Conservation (phyloP, 1,140 invertebrate species). For the Globodera ellingtonae region DNA sequence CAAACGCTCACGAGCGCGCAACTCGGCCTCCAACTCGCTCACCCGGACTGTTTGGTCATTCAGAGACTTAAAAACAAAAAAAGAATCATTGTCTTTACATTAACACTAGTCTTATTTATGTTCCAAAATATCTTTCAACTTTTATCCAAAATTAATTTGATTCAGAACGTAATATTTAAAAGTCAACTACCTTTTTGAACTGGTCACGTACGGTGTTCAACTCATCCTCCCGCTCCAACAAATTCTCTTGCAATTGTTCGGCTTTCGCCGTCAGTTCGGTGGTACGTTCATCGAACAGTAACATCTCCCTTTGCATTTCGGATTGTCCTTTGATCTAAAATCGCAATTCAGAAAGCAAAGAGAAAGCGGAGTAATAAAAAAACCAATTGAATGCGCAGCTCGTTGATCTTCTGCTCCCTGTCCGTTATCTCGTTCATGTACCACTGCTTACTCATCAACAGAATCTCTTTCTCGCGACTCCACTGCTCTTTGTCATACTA, state of each 20-base stretch:
- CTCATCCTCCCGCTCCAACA: constrained; percentile 10
- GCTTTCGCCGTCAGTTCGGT: constrained; percentile 13
- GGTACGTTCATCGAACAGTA: neutral
- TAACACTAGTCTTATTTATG: too few relatives aligned
- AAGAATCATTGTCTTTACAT: neutral
- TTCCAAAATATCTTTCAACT: too few relatives aligned
- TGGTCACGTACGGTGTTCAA: neutral
- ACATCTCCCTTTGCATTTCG: constrained; percentile 11
- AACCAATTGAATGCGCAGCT: constrained; percentile 22
- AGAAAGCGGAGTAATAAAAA: neutral
- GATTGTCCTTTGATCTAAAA: constrained; percentile 13
- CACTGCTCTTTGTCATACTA: constrained; percentile 42
- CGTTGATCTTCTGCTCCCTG: constrained; percentile 35
- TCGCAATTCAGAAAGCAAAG: neutral
- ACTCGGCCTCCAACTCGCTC: constrained; percentile 41
- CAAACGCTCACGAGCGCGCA: constrained; percentile 37
- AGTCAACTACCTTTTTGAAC: constrained; percentile 11
- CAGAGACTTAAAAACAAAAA: constrained; percentile 21
- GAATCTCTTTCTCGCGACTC: constrained; percentile 34
- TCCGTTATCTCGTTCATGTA: constrained; percentile 39
- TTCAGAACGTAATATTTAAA: neutral
- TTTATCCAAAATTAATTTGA: too few relatives aligned
- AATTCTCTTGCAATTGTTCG: neutral
- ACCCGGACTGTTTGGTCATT: constrained; percentile 18
- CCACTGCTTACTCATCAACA: constrained; percentile 37